Conservation (phyloP, 2,888 invertebrate species). For the Mythimna vitellina region DNA sequence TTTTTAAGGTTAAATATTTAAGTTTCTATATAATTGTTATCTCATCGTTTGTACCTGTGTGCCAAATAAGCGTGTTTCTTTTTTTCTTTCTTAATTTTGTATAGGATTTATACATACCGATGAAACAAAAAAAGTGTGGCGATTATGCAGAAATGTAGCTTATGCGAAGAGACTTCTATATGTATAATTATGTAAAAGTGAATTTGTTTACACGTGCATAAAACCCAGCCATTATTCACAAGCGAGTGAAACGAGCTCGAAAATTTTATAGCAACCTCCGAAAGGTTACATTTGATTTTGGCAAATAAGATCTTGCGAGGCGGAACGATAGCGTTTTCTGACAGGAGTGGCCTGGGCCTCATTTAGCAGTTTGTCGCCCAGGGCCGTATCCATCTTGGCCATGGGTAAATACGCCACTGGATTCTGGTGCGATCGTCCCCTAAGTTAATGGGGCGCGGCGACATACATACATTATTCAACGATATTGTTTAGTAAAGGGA, state of each 20-base stretch:
- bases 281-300: too few species aligned
- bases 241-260: background rate
- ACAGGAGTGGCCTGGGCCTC: background rate
- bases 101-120: too few species aligned
- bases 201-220: background rate
- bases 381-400: background rate
- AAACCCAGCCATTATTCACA: background rate
- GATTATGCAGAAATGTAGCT: too few species aligned
- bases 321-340: background rate
- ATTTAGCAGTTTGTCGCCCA: background rate
- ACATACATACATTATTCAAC: constrained; percentile 53
- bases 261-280: background rate
- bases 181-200: background rate
- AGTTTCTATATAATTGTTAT: too few species aligned
- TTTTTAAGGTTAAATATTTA: too few species aligned
- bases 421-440: constrained; percentile 11
- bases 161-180: too few species aligned
- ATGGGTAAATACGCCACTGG: background rate
- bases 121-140: too few species aligned
- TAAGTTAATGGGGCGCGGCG: constrained; percentile 43
- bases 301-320: background rate
- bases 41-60: too few species aligned
- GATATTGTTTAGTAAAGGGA: constrained; percentile 20
- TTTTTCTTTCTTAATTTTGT: too few species aligned
- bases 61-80: too few species aligned